Conservation (phyloP, 2,113 vertebrate species). For the Osmerus mordax region DNA sequence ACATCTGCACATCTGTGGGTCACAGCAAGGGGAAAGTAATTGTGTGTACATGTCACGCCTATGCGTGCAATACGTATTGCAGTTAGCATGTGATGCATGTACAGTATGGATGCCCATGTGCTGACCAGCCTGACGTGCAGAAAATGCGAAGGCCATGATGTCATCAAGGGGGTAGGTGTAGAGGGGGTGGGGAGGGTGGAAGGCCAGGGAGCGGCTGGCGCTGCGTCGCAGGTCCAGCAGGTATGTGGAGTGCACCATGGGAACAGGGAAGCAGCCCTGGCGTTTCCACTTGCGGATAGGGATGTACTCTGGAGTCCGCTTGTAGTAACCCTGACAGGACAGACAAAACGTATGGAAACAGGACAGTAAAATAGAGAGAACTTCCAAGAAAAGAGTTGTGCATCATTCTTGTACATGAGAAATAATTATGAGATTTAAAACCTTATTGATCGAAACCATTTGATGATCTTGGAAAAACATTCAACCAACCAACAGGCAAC, state of each 20-base stretch:
- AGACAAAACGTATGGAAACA: neutral
- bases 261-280: constrained; percentile 80
- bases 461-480: neutral
- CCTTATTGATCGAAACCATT: neutral
- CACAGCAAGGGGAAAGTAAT: too few species aligned
- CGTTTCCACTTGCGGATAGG: constrained; percentile 82
- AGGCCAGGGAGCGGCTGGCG: constrained; percentile 71
- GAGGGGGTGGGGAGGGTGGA: constrained; percentile 78
- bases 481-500: neutral
- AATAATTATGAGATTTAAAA: too few species aligned
- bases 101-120: neutral
- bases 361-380: neutral
- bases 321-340: constrained; percentile 81
- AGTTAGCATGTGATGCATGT: too few species aligned
- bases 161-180: constrained; percentile 86
- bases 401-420: too few species aligned
- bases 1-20: constrained; percentile 75
- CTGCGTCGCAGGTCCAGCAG: constrained; percentile 83
- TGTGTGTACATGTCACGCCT: too few species aligned
- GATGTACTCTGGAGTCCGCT: constrained; percentile 80
- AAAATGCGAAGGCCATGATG: constrained; percentile 88
- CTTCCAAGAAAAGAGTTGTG: too few species aligned
- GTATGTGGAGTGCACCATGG: constrained; percentile 88
- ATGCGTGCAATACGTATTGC: too few species aligned
- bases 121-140: constrained; percentile 81